Evolutionary conservation across 2,797 vertebrate genomes (phyloP).

Genomic region (Pipistrellus kuhlii): DNA sequence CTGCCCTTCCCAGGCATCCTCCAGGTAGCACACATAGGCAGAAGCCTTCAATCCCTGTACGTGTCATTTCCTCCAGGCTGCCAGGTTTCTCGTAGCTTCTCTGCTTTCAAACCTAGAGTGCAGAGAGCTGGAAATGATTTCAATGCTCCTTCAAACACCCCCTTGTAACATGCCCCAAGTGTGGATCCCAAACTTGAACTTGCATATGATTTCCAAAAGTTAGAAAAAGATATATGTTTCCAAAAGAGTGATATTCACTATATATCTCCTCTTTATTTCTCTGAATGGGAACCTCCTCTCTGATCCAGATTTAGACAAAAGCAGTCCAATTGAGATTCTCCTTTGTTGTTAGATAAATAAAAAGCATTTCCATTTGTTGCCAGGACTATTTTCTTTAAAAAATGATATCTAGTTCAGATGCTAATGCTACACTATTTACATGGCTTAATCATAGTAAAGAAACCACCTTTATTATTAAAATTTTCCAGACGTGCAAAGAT

Average conservation of each 20-base stretch:
- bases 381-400: constrained; percentile 73
- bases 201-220: constrained; percentile 47
- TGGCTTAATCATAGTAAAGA: constrained; percentile 81
- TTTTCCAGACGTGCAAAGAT: constrained; percentile 74
- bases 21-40: background rate
- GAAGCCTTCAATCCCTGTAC: background rate
- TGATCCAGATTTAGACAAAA: constrained; percentile 69
- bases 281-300: constrained; percentile 60
- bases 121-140: background rate
- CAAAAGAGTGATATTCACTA: background rate
- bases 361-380: constrained; percentile 73
- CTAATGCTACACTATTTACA: constrained; percentile 78
- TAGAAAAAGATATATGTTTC: background rate
- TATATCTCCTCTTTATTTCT: constrained; percentile 60
- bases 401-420: constrained; percentile 80
- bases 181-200: constrained; percentile 9
- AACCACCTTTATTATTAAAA: constrained; percentile 76
- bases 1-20: background rate
- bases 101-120: background rate
- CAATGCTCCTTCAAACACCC: background rate
- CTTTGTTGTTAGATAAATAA: constrained; percentile 75
- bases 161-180: background rate
- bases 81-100: background rate
- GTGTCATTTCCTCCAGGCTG: background rate
- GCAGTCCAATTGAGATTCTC: constrained; percentile 72